These are phyloP conservation scores for Apteryx mantelli DNA, from an alignment of 2,113 vertebrate genomes.

Conservation along the genomic window DNA sequence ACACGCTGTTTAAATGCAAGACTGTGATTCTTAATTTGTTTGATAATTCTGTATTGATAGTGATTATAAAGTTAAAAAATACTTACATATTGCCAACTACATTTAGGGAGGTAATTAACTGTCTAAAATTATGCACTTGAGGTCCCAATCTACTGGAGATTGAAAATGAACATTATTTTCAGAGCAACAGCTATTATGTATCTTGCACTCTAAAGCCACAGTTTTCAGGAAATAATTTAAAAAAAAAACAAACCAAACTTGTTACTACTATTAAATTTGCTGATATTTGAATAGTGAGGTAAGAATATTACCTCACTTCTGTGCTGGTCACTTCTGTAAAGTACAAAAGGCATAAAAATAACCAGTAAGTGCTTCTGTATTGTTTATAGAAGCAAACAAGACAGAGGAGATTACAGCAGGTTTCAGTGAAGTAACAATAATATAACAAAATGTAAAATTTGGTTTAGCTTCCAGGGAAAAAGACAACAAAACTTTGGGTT, in stretches of 20 bases:
- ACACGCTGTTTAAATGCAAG: not conserved
- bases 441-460: slow-evolving; percentile 36
- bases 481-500: slow-evolving; percentile 98
- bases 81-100: not conserved
- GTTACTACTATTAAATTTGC: not conserved
- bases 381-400: not conserved
- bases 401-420: not conserved
- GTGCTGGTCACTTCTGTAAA: not conserved
- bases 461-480: slow-evolving; percentile 94
- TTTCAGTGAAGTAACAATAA: not conserved
- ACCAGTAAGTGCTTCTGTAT: not conserved
- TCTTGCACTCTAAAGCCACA: not conserved
- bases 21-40: not conserved
- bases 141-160: not conserved
- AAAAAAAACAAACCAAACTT: not conserved
- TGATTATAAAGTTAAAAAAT: not conserved
- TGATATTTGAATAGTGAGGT: not conserved
- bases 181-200: not conserved
- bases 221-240: not conserved
- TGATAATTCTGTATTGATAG: not conserved
- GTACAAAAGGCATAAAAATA: not conserved
- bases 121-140: not conserved
- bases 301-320: not conserved
- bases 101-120: not conserved
- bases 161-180: not conserved